Evolutionary conservation across 1,140 invertebrate species (phyloP).

Genomic region (Halictus rubicundus): DNA sequence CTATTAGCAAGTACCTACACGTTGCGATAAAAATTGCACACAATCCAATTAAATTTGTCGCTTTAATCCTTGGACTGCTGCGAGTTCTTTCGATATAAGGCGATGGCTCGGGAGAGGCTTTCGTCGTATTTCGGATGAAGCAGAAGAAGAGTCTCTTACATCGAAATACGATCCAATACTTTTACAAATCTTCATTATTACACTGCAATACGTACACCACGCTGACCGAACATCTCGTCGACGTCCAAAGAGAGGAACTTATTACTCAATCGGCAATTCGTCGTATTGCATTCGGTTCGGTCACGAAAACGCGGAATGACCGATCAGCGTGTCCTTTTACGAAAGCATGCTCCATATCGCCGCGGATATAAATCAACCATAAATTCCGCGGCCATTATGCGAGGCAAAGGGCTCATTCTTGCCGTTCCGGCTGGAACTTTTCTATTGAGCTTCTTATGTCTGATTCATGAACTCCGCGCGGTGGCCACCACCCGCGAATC

Average conservation of each 20-base stretch:
- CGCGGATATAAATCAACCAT: constrained; percentile 14
- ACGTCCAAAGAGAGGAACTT: not conserved
- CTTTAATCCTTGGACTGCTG: no score
- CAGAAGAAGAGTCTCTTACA: no score
- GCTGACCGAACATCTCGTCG: no score
- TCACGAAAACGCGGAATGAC: not conserved
- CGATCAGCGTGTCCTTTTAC: not conserved
- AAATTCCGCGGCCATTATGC: constrained; percentile 30
- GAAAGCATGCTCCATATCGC: not conserved
- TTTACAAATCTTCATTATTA: no score
- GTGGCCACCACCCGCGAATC: constrained; percentile 21
- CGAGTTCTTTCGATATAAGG: no score
- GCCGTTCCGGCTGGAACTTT: constrained; percentile 19
- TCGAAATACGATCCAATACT: no score
- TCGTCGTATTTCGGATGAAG: no score
- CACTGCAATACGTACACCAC: no score
- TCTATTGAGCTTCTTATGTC: constrained; percentile 17
- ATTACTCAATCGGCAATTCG: not conserved
- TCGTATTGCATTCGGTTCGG: not conserved
- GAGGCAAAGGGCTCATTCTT: constrained; percentile 23
- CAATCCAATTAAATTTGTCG: no score
- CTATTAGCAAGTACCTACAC: no score
- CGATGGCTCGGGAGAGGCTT: no score
- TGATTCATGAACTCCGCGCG: constrained; percentile 42
- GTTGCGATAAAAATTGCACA: no score